These are phyloP conservation scores for Octodon degus DNA, from an alignment of 2,113 vertebrate genomes.

Conservation along the genomic window DNA sequence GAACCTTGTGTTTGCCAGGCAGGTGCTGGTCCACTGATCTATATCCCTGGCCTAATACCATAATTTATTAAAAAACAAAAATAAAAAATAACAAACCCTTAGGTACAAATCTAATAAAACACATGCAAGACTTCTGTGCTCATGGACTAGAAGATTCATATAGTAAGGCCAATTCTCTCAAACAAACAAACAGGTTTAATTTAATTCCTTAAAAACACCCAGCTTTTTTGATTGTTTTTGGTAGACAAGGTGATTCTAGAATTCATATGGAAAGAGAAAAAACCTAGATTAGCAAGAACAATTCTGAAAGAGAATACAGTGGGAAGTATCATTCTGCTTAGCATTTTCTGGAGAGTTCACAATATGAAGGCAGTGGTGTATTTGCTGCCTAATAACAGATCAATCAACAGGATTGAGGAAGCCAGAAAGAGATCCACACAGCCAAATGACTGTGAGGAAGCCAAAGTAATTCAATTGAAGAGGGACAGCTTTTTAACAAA, in stretches of 20 bases:
- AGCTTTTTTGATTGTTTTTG: background rate
- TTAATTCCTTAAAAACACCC: slow-evolving; percentile 29
- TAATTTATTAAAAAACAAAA: background rate
- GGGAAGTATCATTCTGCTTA: background rate
- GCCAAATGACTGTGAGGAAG: background rate
- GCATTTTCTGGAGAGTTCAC: background rate
- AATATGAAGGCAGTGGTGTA: background rate
- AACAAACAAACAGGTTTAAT: background rate
- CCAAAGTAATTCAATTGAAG: background rate
- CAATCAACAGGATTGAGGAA: background rate
- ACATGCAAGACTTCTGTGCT: background rate
- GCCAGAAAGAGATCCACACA: background rate
- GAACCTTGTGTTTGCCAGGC: no score
- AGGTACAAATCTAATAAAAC: background rate
- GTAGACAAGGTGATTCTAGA: background rate
- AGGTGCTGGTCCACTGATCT: no score
- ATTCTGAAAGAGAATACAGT: background rate
- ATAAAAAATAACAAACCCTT: background rate
- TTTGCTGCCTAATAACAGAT: background rate
- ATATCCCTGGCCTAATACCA: background rate
- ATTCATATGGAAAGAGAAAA: background rate
- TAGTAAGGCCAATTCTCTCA: background rate
- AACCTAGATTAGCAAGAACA: background rate
- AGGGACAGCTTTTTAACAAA: background rate
- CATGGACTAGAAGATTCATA: background rate